A percentile compares a stretch with the other conserved stretches of the same genome.
These are phyloP conservation scores for Melanostigma gelatinosum DNA, from an alignment of 2,113 vertebrate species.

Conservation along the genomic window DNA sequence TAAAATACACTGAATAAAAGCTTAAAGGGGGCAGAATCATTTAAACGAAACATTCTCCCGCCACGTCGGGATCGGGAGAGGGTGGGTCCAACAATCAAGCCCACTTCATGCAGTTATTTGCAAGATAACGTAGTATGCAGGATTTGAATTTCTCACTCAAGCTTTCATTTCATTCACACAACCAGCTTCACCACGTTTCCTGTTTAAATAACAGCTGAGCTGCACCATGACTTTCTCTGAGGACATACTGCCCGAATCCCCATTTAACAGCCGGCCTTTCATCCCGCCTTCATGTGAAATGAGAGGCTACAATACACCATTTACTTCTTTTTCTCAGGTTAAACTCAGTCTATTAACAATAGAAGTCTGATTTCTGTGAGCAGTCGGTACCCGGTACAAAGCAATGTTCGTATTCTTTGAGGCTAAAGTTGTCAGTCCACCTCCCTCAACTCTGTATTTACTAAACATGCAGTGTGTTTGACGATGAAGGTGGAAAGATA, in stretches of 20 bases:
- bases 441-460: slow-evolving; percentile 40
- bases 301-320: no score
- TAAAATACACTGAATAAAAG: background rate
- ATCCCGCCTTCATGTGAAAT: background rate
- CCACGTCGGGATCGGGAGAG: background rate
- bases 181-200: background rate
- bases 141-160: background rate
- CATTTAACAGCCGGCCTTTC: background rate
- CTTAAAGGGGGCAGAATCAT: background rate
- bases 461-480: slow-evolving; percentile 42
- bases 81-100: background rate
- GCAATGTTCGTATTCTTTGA: background rate
- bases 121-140: no score
- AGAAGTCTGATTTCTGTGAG: background rate
- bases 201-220: background rate
- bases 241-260: background rate
- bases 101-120: background rate
- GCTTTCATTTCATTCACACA: background rate
- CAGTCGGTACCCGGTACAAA: background rate
- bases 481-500: slow-evolving; percentile 5
- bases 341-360: background rate
- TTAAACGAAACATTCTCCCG: background rate
- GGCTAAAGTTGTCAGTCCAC: background rate
- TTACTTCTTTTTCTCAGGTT: background rate
- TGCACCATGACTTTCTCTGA: background rate